phyloP scores from a whole-genome alignment of 2,113 vertebrate species.

The Syrrhaptes paradoxus region DNA sequence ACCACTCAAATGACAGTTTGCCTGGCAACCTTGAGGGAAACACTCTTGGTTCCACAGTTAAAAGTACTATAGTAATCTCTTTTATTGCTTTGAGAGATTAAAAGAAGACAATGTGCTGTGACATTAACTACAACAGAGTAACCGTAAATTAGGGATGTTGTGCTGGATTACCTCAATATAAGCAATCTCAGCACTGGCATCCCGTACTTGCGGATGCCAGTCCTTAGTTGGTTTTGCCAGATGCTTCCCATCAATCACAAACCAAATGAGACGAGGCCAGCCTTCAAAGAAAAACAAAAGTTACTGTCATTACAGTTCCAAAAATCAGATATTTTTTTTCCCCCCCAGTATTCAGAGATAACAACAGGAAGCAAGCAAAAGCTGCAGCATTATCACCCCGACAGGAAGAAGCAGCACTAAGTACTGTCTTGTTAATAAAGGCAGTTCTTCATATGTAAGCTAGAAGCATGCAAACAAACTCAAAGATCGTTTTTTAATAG shows the following conservation, averaged over 20 bases:
- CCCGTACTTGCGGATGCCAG: conserved; percentile 85
- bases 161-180: conserved; percentile 88
- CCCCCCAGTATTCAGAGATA: not conserved
- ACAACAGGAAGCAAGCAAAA: not conserved
- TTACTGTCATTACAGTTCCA: not conserved
- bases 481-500: not conserved
- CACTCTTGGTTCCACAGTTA: not conserved
- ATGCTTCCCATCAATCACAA: conserved; percentile 95
- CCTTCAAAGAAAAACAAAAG: conserved; percentile 72
- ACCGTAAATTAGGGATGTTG: not conserved
- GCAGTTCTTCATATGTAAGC: not conserved
- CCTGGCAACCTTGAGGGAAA: not conserved
- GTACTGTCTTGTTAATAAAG: not conserved
- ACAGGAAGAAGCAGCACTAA: not conserved
- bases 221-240: conserved; percentile 93
- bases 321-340: not conserved
- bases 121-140: not conserved
- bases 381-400: not conserved
- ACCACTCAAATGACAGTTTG: not conserved
- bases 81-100: not conserved
- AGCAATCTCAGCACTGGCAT: conserved; percentile 83
- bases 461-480: not conserved
- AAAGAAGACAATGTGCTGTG: not conserved
- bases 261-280: conserved; percentile 93
- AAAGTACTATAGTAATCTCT: not conserved